Percentiles rank a stretch among this genome's conserved stretches.
phyloP scores from a whole-genome alignment of 2,797 vertebrate genomes.

The Lagorchestes hirsutus region DNA sequence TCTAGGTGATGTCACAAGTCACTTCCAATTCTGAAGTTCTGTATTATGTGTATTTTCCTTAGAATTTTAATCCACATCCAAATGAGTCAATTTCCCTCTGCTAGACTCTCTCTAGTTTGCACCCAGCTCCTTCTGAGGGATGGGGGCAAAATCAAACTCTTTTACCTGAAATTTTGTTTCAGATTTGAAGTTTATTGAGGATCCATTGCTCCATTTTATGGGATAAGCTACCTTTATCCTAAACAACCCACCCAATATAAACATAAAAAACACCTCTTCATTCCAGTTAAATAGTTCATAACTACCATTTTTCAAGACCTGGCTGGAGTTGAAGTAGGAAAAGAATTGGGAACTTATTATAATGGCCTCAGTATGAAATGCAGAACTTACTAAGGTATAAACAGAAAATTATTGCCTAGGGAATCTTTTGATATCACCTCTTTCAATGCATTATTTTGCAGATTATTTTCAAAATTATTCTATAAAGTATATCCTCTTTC shows the following conservation, averaged over 20 bases:
- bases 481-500: constrained; percentile 10
- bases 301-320: not conserved
- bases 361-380: not conserved
- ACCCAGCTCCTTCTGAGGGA: not conserved
- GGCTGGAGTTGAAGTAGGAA: not conserved
- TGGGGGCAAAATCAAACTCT: not conserved
- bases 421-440: not conserved
- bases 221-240: not conserved
- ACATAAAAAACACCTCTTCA: not conserved
- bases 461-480: not conserved
- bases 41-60: not conserved
- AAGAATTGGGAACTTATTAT: not conserved
- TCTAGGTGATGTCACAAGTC: not conserved
- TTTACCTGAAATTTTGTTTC: not conserved
- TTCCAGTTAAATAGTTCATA: not conserved
- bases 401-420: not conserved
- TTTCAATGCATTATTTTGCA: constrained; percentile 1
- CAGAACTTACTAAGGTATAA: not conserved
- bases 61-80: not conserved
- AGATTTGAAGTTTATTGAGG: not conserved
- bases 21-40: not conserved
- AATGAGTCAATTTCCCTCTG: not conserved
- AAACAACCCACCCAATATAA: not conserved
- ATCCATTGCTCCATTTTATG: not conserved
- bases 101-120: not conserved